Percentiles rank a stretch among this genome's conserved stretches.
phyloP scores from a whole-genome alignment of 1,140 invertebrate genomes.

The Pseudoatta argentina region DNA sequence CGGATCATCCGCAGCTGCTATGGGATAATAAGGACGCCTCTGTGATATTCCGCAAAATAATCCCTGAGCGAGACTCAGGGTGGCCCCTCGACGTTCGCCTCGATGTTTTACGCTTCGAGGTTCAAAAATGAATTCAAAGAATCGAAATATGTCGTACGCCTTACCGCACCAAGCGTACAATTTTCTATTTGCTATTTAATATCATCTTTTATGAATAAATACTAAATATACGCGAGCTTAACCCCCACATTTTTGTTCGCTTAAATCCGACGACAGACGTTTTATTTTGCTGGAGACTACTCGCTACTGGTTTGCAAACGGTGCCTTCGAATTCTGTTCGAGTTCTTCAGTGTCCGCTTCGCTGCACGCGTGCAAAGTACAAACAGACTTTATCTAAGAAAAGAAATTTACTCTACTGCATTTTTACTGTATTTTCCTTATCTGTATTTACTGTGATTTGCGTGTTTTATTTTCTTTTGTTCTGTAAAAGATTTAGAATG shows the following conservation, averaged over 20 bases:
- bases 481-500: neutral
- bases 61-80: slow-evolving; percentile 58
- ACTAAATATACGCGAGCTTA: neutral
- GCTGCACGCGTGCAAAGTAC: slow-evolving; percentile 12
- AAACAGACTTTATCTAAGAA: slow-evolving; percentile 24
- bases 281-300: neutral
- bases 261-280: neutral
- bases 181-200: slow-evolving; percentile 7
- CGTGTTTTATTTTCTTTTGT: neutral
- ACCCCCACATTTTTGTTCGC: neutral
- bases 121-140: slow-evolving; percentile 21
- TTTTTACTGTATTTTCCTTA: slow-evolving; percentile 1
- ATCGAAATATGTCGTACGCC: neutral
- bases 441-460: neutral
- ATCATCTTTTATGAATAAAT: slow-evolving; percentile 29
- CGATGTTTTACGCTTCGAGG: slow-evolving; percentile 40
- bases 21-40: slow-evolving; percentile 34
- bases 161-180: neutral
- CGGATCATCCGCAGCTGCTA: slow-evolving; percentile 80
- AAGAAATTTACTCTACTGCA: slow-evolving; percentile 20
- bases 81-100: slow-evolving; percentile 41
- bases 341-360: neutral
- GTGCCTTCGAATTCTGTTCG: slow-evolving; percentile 4
- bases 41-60: slow-evolving; percentile 64
- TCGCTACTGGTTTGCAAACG: slow-evolving; percentile 3